These are phyloP conservation scores for Sebastolobus alascanus DNA, from an alignment of 2,797 vertebrate species.

Conservation along the genomic window DNA sequence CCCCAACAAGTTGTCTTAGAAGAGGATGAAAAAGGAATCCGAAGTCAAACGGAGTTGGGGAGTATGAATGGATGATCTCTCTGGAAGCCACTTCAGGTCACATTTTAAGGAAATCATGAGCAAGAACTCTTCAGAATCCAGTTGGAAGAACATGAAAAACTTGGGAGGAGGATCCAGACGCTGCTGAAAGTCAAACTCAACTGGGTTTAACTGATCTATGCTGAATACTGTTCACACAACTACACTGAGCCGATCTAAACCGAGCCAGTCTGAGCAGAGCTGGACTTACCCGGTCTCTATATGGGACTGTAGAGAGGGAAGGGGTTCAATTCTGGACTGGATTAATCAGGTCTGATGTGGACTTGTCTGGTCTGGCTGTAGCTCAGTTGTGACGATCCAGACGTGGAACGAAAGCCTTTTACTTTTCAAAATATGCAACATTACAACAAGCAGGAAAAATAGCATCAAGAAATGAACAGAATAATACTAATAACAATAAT, in stretches of 20 bases:
- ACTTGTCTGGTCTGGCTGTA: conserved; percentile 44
- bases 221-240: conserved; percentile 27
- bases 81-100: background rate
- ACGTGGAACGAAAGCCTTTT: conserved; percentile 75
- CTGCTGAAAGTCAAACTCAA: conserved; percentile 28
- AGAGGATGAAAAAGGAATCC: background rate
- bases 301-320: background rate
- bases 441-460: conserved; percentile 80
- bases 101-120: background rate
- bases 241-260: background rate
- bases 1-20: background rate
- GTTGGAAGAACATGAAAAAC: background rate
- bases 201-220: conserved; percentile 27
- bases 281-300: background rate
- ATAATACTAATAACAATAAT: conserved; percentile 61
- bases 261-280: too few species aligned
- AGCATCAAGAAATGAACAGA: conserved; percentile 65
- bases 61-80: background rate
- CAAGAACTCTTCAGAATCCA: background rate
- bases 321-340: background rate
- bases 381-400: conserved; percentile 37
- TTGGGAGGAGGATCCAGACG: background rate
- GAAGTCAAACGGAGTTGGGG: background rate
- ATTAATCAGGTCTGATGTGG: background rate
- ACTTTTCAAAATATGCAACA: conserved; percentile 86